Base-by-base conservation (phyloP, 1,140 invertebrate species). In the Brachionus rotundiformis region DNA sequence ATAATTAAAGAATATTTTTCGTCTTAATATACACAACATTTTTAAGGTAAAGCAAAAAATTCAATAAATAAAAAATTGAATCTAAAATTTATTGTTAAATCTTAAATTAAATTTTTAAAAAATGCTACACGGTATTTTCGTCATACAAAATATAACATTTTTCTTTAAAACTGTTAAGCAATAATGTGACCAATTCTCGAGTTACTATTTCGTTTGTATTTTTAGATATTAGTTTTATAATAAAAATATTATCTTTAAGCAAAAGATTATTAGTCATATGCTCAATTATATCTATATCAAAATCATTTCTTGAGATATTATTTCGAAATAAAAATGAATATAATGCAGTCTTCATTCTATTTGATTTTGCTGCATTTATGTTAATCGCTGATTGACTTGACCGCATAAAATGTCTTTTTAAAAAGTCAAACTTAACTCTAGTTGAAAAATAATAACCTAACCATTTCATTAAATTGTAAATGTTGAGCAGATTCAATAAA, bases 401-500 rank as follows among this genome's bases (percentile, higher is more conserved):
- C n/a, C 39, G 39, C 73, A 77, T 54, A 4, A 77, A 19, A 27
- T 77, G 73, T 16, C 49, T 59, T n/a, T 39, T 16, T 23, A 77
- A 29, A 77, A 77, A 77, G 16, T 77, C 49, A 16, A 47, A 54
- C 25, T 59, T 77, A n/a, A 47, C 29, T 59, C 7, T 49, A 13
- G 10, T 47, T n/a, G 73, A 77, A 54, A 77, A 54, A 59, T 54
- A 77, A 36, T 54, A 77, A 7, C 23, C 16, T 6, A n/a, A 25
- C 73, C 73, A 77, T 33, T 77, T 77, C 3, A 59, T 0, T 23
- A 77, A 49, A 77, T 33, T 47, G 33, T 47, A 77, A 29, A 47
- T 47, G 49, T 63, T 80, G 1, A 80, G 54, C 10, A 80, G 23
- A 19, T 61, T 61, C 16, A 80, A 83, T 1, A 88, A 36, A 33